Percentiles rank a stretch among this genome's conserved stretches.
Conservation (phyloP, 2,797 vertebrate genomes). For the Rousettus madagascariensis region DNA sequence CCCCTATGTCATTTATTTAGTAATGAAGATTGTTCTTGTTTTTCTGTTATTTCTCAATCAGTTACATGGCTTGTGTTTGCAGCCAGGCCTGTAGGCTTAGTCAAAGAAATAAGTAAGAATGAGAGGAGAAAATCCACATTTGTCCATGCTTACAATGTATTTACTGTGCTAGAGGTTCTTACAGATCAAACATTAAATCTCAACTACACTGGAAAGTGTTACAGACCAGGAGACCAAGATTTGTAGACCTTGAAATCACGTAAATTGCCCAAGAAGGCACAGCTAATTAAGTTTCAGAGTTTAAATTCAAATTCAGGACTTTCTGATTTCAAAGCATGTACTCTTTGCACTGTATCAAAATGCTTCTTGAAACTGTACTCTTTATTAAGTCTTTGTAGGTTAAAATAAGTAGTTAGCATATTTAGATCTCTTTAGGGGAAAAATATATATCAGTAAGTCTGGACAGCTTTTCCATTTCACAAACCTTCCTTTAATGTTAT, state of each 20-base stretch:
- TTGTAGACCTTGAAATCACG: neutral
- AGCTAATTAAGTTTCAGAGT: neutral
- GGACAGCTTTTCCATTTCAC: constrained; percentile 23
- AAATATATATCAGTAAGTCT: neutral
- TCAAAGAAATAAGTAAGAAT: neutral
- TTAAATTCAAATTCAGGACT: neutral
- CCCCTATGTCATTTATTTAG: neutral
- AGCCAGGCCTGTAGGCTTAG: neutral
- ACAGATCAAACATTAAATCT: neutral
- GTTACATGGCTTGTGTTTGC: neutral
- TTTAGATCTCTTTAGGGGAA: neutral
- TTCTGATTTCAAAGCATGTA: neutral
- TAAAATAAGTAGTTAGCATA: neutral
- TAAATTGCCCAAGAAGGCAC: neutral
- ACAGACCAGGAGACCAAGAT: neutral
- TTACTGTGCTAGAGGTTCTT: neutral
- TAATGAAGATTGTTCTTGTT: neutral
- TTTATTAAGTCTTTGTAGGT: neutral
- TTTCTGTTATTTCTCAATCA: neutral
- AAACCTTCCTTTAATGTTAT: constrained; percentile 14
- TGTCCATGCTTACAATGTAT: neutral
- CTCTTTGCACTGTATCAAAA: neutral
- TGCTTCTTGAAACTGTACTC: neutral
- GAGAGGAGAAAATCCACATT: neutral
- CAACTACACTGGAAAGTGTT: neutral